These are phyloP conservation scores for Lysiphlebus fabarum DNA, from an alignment of 1,140 invertebrate species.

Conservation along the genomic window DNA sequence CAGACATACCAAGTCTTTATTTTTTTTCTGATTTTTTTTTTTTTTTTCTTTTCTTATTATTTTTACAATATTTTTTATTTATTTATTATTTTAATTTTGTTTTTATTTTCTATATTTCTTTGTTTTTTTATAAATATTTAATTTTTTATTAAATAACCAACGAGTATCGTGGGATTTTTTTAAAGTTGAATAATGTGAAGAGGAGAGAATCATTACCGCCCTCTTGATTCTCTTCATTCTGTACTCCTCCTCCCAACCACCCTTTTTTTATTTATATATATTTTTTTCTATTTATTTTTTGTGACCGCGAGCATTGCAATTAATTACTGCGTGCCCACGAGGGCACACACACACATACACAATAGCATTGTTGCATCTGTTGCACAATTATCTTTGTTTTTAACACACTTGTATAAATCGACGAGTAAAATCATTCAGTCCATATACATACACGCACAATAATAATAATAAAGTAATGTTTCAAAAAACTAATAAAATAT, in stretches of 20 bases:
- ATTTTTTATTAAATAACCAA: neutral
- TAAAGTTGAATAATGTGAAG: conserved; percentile 37
- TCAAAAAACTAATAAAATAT: conserved; percentile 1
- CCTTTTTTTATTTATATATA: too few relatives aligned
- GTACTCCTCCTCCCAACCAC: neutral
- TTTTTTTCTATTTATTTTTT: conserved; percentile 31
- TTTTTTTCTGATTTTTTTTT: too few relatives aligned
- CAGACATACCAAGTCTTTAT: conserved; percentile 11
- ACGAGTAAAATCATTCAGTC: too few relatives aligned
- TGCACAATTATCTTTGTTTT: conserved; percentile 23
- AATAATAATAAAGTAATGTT: conserved; percentile 1
- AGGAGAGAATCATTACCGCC: conserved; percentile 25
- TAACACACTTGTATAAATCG: neutral
- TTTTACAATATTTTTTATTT: too few relatives aligned
- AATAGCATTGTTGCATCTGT: conserved; percentile 42
- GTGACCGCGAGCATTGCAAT: conserved; percentile 45
- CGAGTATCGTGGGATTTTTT: conserved; percentile 40
- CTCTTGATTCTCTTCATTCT: conserved; percentile 11
- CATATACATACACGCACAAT: conserved; percentile 4
- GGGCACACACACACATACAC: conserved; percentile 28
- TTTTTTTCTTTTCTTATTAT: too few relatives aligned
- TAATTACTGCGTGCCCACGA: conserved; percentile 48
- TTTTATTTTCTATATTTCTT: too few relatives aligned
- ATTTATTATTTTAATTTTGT: too few relatives aligned
- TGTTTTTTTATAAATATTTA: too few relatives aligned